Evolutionary conservation across 2,113 vertebrate genomes (phyloP).

Genomic region (Smithornis capensis): DNA sequence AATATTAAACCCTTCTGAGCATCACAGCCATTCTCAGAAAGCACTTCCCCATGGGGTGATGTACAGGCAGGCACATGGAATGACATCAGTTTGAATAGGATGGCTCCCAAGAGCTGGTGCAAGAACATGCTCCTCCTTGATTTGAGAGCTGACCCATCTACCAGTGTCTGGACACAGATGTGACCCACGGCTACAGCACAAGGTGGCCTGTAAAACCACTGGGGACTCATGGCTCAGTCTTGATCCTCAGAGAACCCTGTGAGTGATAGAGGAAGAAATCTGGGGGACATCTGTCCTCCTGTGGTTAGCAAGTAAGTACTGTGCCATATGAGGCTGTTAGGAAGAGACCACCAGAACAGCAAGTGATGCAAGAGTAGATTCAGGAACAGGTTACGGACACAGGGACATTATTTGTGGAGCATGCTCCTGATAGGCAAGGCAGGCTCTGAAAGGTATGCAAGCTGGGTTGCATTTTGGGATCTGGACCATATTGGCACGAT

Average conservation of each 20-base stretch:
- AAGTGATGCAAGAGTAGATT: neutral
- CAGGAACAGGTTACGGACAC: neutral
- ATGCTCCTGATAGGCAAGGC: neutral
- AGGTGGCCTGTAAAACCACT: neutral
- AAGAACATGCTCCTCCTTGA: accelerated
- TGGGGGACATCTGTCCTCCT: neutral
- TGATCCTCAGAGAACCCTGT: neutral
- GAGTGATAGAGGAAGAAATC: neutral
- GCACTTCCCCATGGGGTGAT: neutral
- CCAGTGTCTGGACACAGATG: neutral
- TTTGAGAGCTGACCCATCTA: neutral
- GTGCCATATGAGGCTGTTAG: neutral
- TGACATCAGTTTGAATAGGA: neutral
- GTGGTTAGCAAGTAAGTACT: neutral
- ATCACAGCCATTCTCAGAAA: neutral
- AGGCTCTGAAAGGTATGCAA: neutral
- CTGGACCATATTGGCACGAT: neutral
- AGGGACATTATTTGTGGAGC: neutral
- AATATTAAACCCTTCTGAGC: neutral
- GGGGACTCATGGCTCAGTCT: neutral
- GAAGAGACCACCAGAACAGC: neutral
- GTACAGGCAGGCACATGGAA: neutral
- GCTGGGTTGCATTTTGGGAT: neutral
- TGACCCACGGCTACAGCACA: neutral
- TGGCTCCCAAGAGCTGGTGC: neutral